Base-by-base conservation (phyloP, 2,797 vertebrate species). In the Melanotaenia parkinsoni region DNA sequence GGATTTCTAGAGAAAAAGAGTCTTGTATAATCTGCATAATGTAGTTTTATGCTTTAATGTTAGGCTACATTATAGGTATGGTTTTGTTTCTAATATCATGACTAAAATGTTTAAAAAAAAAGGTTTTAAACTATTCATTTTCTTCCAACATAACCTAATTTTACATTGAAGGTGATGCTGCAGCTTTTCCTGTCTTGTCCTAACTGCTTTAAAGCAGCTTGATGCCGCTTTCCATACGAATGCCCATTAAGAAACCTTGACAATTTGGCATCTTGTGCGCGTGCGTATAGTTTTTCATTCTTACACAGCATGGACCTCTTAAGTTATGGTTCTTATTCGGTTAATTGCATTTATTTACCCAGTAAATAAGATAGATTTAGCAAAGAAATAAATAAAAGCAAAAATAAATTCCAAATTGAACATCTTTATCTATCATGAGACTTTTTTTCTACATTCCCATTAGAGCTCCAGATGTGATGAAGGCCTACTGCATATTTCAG, bases 281-380 rank as follows among this genome's bases (percentile, higher is more conserved):
- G 91, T 89, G 93, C 77, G 86, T 70, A 28, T 28, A 18, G 47
- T 54, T 65, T 68, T 86, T 81, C 43, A 84, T 83, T 84, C 70
- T 65, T 20, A 64, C 57, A 43, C 85, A 67, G 72, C 63, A 65
- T 63, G 72, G 56, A 53, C 22, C 24, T 5, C 38, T 61, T 37
- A 51, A 3, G 45, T 26, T 54, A 45, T 43, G 20, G 26, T 3
- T 65, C 16, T 43, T 14, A 51, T 3, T 63, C 14, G 5, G 5
- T 11, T 16, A 8, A 24, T 24, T 24, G 1, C 2, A 28, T 56
- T 7, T 20, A 20, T 43, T 47, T 12, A 47, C 20, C 14, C 43
- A 30, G 30, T 3, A 40, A 26, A n/a, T 58, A 40, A 47, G 10
- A 40, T 13, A 32, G 3, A 0, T 28, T 45, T 18, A 20, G 30